phyloP scores from a whole-genome alignment of 2,113 vertebrate genomes.

The Psammodynastes pulverulentus region DNA sequence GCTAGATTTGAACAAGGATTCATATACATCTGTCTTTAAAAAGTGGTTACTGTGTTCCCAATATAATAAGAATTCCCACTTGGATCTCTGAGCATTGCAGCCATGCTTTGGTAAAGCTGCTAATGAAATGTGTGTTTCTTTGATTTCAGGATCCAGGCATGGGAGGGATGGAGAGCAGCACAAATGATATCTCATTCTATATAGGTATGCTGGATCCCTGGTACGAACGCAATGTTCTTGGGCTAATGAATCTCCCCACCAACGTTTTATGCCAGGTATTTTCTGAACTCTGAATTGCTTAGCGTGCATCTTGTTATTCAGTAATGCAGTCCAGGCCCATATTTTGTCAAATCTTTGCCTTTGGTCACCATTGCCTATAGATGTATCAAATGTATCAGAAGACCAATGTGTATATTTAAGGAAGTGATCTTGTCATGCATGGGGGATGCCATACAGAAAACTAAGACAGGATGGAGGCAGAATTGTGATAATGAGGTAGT shows the following conservation, averaged over 20 bases:
- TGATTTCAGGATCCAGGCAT: conserved; percentile 46
- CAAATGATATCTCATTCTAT: conserved; percentile 89
- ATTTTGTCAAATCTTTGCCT: not conserved
- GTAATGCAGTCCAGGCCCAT: not conserved
- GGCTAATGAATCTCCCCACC: conserved; percentile 84
- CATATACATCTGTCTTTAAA: not conserved
- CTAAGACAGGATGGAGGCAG: not conserved
- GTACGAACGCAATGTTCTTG: conserved; percentile 91
- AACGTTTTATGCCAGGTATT: conserved; percentile 87
- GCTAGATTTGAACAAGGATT: not conserved
- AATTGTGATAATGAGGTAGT: not conserved
- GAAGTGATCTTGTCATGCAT: not conserved
- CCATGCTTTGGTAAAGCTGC: not conserved
- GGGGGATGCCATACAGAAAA: not conserved
- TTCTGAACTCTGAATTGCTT: not conserved
- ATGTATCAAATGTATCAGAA: not conserved
- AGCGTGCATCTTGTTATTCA: not conserved
- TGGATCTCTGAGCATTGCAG: not conserved
- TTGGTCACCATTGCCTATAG: not conserved
- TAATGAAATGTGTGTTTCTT: conserved; percentile 29
- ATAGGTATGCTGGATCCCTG: conserved; percentile 95
- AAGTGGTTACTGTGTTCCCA: not conserved
- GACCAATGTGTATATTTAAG: not conserved
- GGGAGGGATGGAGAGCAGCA: conserved; percentile 73
- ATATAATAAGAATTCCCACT: not conserved